A percentile compares a stretch with the other conserved stretches of the same genome.
phyloP scores from a whole-genome alignment of 2,888 invertebrate species.

The Tinea semifulvella region DNA sequence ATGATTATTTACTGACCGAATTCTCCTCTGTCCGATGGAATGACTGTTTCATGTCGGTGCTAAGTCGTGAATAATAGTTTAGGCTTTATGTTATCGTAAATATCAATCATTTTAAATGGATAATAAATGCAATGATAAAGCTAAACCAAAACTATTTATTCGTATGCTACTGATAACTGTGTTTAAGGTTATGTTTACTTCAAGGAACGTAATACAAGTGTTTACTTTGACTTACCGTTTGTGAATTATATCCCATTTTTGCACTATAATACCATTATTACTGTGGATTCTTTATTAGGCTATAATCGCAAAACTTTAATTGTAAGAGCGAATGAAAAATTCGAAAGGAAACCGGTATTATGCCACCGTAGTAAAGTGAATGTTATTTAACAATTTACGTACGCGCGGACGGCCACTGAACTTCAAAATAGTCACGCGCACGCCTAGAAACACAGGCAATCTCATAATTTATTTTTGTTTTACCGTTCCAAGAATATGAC shows the following conservation, averaged over 20 bases:
- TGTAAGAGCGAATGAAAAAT: not conserved
- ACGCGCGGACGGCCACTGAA: not conserved
- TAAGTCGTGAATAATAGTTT: slow-evolving; percentile 1
- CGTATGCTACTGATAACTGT: slow-evolving; percentile 1
- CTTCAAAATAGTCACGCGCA: slow-evolving; percentile 6
- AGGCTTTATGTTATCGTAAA: slow-evolving; percentile 4
- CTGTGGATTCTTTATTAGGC: too few relatives aligned
- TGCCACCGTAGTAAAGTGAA: not conserved
- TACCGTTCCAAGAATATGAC: not conserved
- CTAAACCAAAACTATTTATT: slow-evolving; percentile 3
- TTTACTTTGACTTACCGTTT: slow-evolving; percentile 10
- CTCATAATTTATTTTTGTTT: slow-evolving; percentile 6
- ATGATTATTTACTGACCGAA: slow-evolving; percentile 3
- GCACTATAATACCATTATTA: not conserved
- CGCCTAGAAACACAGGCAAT: not conserved
- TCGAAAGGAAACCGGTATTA: slow-evolving; percentile 6
- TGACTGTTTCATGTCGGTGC: slow-evolving; percentile 8
- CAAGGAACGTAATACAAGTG: too few relatives aligned
- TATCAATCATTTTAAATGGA: not conserved
- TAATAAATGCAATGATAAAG: slow-evolving; percentile 7
- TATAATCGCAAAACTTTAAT: too few relatives aligned
- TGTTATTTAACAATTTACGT: slow-evolving; percentile 4
- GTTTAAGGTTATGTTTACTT: slow-evolving; percentile 11
- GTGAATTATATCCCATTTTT: slow-evolving; percentile 11
- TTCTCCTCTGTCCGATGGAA: not conserved